phyloP scores from a whole-genome alignment of 2,888 invertebrate genomes.

The Stenodema calcarata region DNA sequence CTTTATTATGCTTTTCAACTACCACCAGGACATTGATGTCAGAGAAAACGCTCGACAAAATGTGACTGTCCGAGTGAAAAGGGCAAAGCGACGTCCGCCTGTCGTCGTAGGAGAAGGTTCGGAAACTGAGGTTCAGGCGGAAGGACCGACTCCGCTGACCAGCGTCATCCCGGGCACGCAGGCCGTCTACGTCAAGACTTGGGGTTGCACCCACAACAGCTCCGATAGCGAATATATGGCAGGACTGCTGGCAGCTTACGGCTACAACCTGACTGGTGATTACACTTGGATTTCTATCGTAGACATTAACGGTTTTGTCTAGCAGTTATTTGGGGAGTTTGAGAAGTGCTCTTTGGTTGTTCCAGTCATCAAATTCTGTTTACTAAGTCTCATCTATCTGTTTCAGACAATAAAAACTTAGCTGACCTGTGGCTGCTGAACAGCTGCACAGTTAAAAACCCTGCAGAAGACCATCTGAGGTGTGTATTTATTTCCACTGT shows the following conservation, averaged over 20 bases:
- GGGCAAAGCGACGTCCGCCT: slow-evolving; percentile 60
- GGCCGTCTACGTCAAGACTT: slow-evolving; percentile 86
- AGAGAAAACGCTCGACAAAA: slow-evolving; percentile 71
- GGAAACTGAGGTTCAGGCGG: slow-evolving; percentile 55
- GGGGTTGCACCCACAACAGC: slow-evolving; percentile 98
- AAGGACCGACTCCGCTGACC: slow-evolving; percentile 50
- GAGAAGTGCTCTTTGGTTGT: no score
- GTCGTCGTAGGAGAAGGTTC: slow-evolving; percentile 56
- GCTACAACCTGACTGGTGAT: slow-evolving; percentile 77
- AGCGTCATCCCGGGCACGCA: slow-evolving; percentile 72
- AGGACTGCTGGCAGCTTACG: slow-evolving; percentile 86
- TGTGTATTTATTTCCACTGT: slow-evolving; percentile 58
- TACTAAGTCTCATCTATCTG: slow-evolving; percentile 50
- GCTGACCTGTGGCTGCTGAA: slow-evolving; percentile 96
- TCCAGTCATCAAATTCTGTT: no score
- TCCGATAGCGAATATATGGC: slow-evolving; percentile 99
- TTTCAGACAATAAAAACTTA: slow-evolving; percentile 71
- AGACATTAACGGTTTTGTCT: no score
- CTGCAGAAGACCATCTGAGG: slow-evolving; percentile 93
- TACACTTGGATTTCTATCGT: background rate
- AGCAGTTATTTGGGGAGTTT: no score
- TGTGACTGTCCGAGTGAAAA: slow-evolving; percentile 72
- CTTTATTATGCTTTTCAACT: no score
- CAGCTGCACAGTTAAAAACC: slow-evolving; percentile 97
- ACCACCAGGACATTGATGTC: slow-evolving; percentile 71